Conservation (phyloP, 2,797 vertebrate genomes). For the Falco columbarius region DNA sequence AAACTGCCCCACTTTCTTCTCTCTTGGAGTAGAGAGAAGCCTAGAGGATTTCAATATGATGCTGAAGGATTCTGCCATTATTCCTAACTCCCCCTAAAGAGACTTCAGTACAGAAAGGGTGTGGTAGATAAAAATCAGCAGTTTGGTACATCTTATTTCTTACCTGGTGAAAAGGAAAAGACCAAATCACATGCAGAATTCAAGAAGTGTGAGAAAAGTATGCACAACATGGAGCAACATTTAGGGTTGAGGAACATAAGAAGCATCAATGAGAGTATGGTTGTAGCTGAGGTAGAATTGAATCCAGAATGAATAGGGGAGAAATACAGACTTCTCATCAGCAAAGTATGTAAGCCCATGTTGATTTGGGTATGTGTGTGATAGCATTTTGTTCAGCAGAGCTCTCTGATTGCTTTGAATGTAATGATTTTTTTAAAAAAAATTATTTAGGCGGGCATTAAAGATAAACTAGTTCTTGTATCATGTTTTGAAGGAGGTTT, state of each 20-base stretch:
- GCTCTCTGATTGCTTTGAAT: neutral
- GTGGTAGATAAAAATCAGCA: neutral
- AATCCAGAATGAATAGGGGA: neutral
- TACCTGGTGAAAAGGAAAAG: neutral
- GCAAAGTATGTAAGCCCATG: neutral
- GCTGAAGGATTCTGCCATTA: neutral
- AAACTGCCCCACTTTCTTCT: neutral
- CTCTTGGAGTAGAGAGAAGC: neutral
- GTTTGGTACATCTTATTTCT: neutral
- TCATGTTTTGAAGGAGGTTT: neutral
- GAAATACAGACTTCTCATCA: neutral
- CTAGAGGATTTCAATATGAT: neutral
- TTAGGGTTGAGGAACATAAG: neutral
- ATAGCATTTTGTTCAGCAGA: neutral
- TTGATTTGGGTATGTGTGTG: neutral
- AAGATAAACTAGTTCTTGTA: neutral
- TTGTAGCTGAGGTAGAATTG: neutral
- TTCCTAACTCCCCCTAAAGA: neutral
- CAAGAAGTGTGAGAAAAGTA: neutral
- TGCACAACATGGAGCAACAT: accelerated
- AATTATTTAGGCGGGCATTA: neutral
- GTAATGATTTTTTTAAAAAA: neutral
- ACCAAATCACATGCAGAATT: neutral
- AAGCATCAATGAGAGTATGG: neutral
- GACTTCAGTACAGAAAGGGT: neutral